Evolutionary conservation across 2,113 vertebrate species (phyloP).

Genomic region (Amblyornis subalaris): DNA sequence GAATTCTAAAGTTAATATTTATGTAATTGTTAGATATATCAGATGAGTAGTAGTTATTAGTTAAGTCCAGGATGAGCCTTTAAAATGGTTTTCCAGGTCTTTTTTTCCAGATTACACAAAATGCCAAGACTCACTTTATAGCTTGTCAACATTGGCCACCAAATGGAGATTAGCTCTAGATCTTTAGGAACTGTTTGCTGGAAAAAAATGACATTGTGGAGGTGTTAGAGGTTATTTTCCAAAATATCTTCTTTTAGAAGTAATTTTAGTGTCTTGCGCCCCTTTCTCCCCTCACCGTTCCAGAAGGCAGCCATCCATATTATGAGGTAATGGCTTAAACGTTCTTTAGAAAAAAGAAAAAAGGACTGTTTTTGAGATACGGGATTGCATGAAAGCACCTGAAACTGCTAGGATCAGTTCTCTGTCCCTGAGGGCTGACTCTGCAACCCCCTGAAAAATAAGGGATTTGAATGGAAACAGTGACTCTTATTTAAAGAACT

Average conservation of each 20-base stretch:
- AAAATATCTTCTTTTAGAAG: conserved; percentile 37
- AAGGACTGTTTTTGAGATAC: conserved; percentile 7
- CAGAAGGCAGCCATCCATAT: conserved; percentile 47
- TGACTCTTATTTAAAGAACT: neutral
- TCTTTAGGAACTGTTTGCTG: conserved; percentile 43
- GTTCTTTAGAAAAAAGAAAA: neutral
- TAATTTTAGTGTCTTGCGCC: neutral
- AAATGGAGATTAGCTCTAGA: conserved; percentile 21
- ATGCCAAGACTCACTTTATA: conserved; percentile 25
- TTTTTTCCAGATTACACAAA: conserved; percentile 9
- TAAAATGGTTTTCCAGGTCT: conserved; percentile 23
- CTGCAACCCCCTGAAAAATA: conserved; percentile 24
- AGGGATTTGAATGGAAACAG: conserved; percentile 28
- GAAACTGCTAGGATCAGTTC: conserved; percentile 7
- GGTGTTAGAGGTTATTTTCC: conserved; percentile 48
- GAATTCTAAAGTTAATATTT: neutral
- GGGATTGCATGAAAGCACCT: conserved; percentile 20
- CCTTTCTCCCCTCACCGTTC: conserved; percentile 1
- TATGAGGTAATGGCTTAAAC: conserved; percentile 50
- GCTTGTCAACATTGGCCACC: conserved; percentile 48
- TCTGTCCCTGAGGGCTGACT: conserved; percentile 12
- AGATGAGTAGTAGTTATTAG: neutral
- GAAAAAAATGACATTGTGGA: conserved; percentile 27
- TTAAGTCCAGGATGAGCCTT: neutral
- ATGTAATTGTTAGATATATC: neutral